Evolutionary conservation across 1,140 invertebrate genomes (phyloP).

Genomic region (Sitobion miscanthi): DNA sequence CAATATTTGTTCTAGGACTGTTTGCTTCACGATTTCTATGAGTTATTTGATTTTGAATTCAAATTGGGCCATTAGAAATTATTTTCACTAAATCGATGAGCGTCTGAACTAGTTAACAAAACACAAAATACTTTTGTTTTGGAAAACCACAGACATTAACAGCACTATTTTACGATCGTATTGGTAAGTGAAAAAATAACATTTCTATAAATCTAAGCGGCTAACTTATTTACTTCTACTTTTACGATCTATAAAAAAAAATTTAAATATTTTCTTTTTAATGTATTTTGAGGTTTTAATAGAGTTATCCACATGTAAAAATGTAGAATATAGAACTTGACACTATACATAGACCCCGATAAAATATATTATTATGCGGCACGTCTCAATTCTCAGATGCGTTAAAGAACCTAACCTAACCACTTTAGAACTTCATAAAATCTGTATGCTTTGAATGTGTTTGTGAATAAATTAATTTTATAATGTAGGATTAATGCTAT

Average conservation of each 20-base stretch:
- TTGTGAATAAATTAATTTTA: not conserved
- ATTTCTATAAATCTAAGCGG: not conserved
- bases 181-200: not conserved
- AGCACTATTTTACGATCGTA: not conserved
- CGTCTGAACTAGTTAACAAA: not conserved
- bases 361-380: not conserved
- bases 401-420: not conserved
- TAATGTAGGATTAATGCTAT: not conserved
- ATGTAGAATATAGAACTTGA: not conserved
- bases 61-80: constrained; percentile 8
- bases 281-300: not conserved
- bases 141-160: not conserved
- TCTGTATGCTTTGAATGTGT: not conserved
- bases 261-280: not conserved
- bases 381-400: not conserved
- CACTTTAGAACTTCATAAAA: not conserved
- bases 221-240: not conserved
- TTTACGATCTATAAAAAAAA: constrained; percentile 21
- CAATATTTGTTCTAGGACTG: not conserved
- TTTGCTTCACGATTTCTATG: not conserved
- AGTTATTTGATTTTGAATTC: not conserved
- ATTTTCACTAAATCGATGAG: not conserved
- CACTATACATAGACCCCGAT: not conserved
- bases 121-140: constrained; percentile 19
- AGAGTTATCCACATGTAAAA: not conserved